Percentiles rank a stretch among this genome's conserved stretches.
Evolutionary conservation across 2,888 invertebrate genomes (phyloP).

Genomic region (Balanococcus diminutus): DNA sequence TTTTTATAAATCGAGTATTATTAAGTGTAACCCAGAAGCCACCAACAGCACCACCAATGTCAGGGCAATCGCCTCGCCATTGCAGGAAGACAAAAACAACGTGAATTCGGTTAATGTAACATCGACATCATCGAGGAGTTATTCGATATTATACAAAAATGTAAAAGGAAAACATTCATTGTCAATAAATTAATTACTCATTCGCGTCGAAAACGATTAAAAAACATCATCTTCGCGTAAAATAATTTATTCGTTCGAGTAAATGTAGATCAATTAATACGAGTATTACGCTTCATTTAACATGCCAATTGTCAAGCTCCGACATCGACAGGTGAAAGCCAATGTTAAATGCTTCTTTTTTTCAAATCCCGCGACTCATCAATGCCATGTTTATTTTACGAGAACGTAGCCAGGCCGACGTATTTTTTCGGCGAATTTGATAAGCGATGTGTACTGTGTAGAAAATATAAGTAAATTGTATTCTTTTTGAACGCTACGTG

Average conservation of each 20-base stretch:
- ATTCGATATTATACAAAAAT: neutral
- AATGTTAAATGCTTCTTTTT: neutral
- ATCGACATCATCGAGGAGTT: neutral
- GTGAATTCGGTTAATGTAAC: conserved; percentile 33
- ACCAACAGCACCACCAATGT: neutral
- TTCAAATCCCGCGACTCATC: neutral
- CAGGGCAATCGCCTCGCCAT: neutral
- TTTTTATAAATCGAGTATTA: neutral
- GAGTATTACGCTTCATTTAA: conserved; percentile 30
- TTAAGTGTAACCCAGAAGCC: neutral
- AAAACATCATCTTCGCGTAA: neutral
- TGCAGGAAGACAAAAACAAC: neutral
- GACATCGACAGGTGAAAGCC: conserved; percentile 39
- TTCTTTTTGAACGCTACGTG: neutral
- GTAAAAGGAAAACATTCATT: conserved; percentile 7
- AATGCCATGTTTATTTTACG: neutral
- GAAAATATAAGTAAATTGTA: neutral
- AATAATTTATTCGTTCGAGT: conserved; percentile 34
- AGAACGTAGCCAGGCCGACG: neutral
- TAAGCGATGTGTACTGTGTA: neutral
- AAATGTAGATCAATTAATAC: conserved; percentile 44
- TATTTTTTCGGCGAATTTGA: neutral
- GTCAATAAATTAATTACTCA: conserved; percentile 40
- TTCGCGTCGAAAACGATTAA: conserved; percentile 26
- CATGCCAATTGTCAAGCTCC: neutral